Base-by-base conservation (phyloP, 2,113 vertebrate species). In the Zootoca vivipara region DNA sequence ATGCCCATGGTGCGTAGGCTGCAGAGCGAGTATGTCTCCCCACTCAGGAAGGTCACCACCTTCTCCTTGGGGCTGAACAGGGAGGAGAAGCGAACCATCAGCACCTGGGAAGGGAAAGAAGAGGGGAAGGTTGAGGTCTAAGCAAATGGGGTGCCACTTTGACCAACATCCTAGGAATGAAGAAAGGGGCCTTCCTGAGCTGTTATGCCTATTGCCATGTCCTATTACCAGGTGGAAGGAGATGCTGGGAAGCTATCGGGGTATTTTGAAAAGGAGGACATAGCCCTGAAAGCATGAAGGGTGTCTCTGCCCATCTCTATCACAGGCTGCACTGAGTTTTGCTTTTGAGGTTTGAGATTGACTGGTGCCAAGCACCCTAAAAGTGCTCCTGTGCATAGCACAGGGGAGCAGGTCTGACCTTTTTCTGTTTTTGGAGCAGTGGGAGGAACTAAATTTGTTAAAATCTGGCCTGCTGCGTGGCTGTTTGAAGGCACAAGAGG, bases 41-140 rank as follows among this genome's bases (percentile, higher is more conserved):
- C 98, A 30, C 98, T 98, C 92, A 98, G 93, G 74, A 98, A 98
- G 24, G 97, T 98, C 42, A 98, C 97, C 0, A 97, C 98, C 93
- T 97, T 97, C 73, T 98, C 97, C 93, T 96, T 97, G 91, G 98
- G 94, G 86, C 98, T 97, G 91, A 98, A 98, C 89, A 98, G 90
- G 0, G 97, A 97, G 0, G 97, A 94, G 65, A 98, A 98, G 18
- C 98, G 97, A 56, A 98, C 98, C 98, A 98, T 98, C 90, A 98
- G 95, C 87, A 98, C 98, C 98, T 98, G 87, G 0, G 28, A 5
- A 26, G 38, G 13, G 74, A 82, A 18, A 28, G 26, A 8, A 83
- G 64, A 65, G 72, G 3, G 20, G 13, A 70, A 69, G 75, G 40
- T 18, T 52, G 56, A 22, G 74, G 74, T 52, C 75, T 24, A 64